These are phyloP conservation scores for Globodera ellingtonae DNA, from an alignment of 1,140 invertebrate genomes.

Conservation along the genomic window DNA sequence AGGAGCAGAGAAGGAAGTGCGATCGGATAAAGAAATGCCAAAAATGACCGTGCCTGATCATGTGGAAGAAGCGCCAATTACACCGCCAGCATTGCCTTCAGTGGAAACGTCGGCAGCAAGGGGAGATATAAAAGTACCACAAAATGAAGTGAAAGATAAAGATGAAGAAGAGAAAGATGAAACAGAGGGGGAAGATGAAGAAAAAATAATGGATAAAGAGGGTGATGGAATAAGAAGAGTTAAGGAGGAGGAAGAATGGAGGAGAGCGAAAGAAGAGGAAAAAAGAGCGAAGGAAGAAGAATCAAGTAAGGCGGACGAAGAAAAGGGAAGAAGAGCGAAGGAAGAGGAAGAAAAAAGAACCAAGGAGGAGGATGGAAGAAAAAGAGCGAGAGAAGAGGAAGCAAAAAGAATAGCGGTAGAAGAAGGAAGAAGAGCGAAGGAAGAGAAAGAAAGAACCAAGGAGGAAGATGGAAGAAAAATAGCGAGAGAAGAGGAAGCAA, in stretches of 20 bases:
- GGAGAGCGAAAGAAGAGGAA: not conserved
- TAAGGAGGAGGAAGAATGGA: not conserved
- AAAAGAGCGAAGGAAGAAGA: not conserved
- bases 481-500: not conserved
- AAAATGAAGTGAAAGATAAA: not conserved
- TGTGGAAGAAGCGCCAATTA: not conserved
- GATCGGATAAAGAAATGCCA: not conserved
- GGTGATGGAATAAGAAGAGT: not conserved
- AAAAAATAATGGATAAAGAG: not conserved
- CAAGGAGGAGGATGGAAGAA: not conserved
- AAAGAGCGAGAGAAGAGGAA: not conserved
- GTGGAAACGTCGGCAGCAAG: not conserved
- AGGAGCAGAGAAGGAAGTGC: not conserved
- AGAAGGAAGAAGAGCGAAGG: not conserved
- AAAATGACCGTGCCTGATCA: not conserved
- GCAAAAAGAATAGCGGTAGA: not conserved
- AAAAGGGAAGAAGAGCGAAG: not conserved
- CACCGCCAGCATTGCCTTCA: not conserved
- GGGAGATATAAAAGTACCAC: not conserved
- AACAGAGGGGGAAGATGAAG: not conserved
- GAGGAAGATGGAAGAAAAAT: not conserved
- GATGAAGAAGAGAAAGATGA: constrained; percentile 6
- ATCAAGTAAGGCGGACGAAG: not conserved
- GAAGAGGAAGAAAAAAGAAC: not conserved
- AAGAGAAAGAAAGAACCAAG: not conserved